These are phyloP conservation scores for Cantharis nigra DNA, from an alignment of 2,888 invertebrate species.

Conservation along the genomic window DNA sequence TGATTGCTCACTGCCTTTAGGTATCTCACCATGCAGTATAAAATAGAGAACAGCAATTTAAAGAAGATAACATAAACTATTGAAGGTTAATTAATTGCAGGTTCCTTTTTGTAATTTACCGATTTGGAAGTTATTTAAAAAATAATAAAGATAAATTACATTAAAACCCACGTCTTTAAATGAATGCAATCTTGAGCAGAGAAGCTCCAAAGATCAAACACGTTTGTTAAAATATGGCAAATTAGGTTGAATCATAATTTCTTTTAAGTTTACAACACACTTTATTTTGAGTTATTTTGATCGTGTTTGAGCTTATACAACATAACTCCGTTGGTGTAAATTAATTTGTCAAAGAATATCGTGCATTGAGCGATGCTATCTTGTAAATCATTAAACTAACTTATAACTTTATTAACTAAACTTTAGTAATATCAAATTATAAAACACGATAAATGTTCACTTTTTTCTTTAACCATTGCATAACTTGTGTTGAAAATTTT, in stretches of 20 bases:
- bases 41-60: neutral
- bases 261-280: neutral
- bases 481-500: neutral
- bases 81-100: neutral
- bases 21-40: neutral
- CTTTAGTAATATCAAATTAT: neutral
- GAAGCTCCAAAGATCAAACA: neutral
- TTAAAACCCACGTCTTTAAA: neutral
- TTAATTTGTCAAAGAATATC: slow-evolving; percentile 24
- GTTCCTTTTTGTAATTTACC: neutral
- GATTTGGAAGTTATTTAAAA: neutral
- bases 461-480: neutral
- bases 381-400: slow-evolving; percentile 17
- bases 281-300: neutral
- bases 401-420: slow-evolving; percentile 14
- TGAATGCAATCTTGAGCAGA: neutral
- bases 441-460: neutral
- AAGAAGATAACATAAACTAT: neutral
- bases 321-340: slow-evolving; percentile 11
- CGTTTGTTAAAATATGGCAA: neutral
- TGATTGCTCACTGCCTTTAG: neutral
- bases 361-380: slow-evolving; percentile 15
- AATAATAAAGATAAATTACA: neutral
- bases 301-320: neutral
- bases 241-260: neutral